Percentiles rank a stretch among this genome's conserved stretches.
phyloP scores from a whole-genome alignment of 1,140 invertebrate genomes.

The Cydia amplana region DNA sequence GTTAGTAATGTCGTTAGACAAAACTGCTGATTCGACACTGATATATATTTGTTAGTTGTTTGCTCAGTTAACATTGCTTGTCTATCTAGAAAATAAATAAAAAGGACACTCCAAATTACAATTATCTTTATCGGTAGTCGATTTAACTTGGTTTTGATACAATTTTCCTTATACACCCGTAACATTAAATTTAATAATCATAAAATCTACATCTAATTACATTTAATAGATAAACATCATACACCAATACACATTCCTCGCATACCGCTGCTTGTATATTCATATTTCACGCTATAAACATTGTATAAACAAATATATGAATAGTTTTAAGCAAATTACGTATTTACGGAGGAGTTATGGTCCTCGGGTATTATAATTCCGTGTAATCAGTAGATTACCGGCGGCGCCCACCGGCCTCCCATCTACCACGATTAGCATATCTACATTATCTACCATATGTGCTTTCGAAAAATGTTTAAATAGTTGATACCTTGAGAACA shows the following conservation, averaged over 20 bases:
- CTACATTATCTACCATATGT: not conserved
- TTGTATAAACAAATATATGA: constrained; percentile 64
- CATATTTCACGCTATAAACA: constrained; percentile 60
- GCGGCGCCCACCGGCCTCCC: constrained; percentile 60
- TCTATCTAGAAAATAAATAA: not conserved
- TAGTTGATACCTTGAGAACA: not conserved
- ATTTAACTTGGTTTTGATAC: not conserved
- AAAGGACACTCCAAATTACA: not conserved
- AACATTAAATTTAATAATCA: constrained; percentile 21
- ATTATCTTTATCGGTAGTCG: not conserved
- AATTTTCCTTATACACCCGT: not conserved
- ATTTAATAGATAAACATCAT: constrained; percentile 25
- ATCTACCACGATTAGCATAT: constrained; percentile 39
- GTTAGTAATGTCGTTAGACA: too few species aligned
- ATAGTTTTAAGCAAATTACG: constrained; percentile 62
- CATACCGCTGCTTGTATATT: constrained; percentile 9
- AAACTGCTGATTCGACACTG: too few species aligned
- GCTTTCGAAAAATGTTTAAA: not conserved
- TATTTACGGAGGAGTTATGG: constrained; percentile 61
- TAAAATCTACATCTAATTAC: constrained; percentile 27
- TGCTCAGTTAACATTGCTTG: too few species aligned
- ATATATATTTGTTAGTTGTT: too few species aligned
- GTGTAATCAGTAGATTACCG: constrained; percentile 68
- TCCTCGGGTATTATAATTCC: constrained; percentile 53
- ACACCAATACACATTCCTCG: constrained; percentile 1